phyloP scores from a whole-genome alignment of 2,797 vertebrate genomes.

The Chloroceryle amazona region DNA sequence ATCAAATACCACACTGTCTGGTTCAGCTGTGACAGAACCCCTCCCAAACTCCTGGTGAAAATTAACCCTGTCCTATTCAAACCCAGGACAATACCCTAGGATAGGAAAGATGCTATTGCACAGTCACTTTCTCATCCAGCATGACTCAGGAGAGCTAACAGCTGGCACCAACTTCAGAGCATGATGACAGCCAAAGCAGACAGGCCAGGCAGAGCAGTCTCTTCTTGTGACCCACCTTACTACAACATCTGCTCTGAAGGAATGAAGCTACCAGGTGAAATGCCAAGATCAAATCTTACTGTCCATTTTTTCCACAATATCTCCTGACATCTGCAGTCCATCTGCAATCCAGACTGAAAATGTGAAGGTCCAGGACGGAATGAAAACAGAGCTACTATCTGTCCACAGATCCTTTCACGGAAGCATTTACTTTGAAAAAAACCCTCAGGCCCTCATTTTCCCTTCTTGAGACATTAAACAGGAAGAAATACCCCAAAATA shows the following conservation, averaged over 20 bases:
- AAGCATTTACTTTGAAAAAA: not conserved
- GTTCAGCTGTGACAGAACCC: too few species aligned
- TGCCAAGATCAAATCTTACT: not conserved
- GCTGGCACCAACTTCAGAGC: not conserved
- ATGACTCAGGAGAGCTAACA: not conserved
- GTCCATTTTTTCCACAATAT: not conserved
- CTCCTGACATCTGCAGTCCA: not conserved
- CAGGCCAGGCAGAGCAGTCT: not conserved
- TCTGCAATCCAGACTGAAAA: not conserved
- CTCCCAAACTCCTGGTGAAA: too few species aligned
- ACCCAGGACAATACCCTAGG: not conserved
- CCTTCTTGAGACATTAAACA: not conserved
- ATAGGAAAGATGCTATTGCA: not conserved
- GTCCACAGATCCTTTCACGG: rapidly evolving
- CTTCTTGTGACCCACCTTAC: not conserved
- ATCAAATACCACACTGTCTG: too few species aligned
- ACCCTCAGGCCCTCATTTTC: not conserved
- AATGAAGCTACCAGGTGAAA: not conserved
- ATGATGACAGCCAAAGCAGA: not conserved
- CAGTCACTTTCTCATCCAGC: not conserved
- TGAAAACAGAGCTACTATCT: not conserved
- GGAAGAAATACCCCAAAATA: not conserved
- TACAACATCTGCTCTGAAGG: not conserved
- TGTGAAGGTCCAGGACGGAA: not conserved
- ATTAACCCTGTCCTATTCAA: too few species aligned